Evolutionary conservation across 2,888 invertebrate genomes (phyloP), one percentile per base, ranked within the genome.

Genomic region (Cylloceria caligata): DNA sequence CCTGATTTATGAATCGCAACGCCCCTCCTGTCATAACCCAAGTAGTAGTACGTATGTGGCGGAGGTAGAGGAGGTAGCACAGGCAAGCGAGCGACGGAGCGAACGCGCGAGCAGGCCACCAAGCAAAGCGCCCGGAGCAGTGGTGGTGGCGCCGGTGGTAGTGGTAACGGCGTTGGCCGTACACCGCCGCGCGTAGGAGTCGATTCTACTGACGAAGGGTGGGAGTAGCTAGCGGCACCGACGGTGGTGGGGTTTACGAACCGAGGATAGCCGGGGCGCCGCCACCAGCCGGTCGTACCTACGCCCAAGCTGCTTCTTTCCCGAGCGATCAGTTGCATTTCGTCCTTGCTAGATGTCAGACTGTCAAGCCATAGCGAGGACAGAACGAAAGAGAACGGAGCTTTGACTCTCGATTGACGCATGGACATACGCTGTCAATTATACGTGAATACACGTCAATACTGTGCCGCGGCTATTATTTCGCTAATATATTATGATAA

Each of bases 1-100:
- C 90, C 90, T 91, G 91, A 92, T 92, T 92, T 92, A 92, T 92
- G 92, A 92, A 92, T 89, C 90, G 92, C 89, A 88, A 90, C 92
- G 92, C 92, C 92, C 90, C 89, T 89, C 88, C 89, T 92, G 92
- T 92, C 92, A 92, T 92, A 92, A 92, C 89, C 89, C 84, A 82
- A 84, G 84, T 65, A 73, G 84, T 7, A 34, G 81, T 80, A 80
- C 73, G 65, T 24, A 69, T 73, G 27, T 52, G 68, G 72, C 19
- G 42, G 71, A 49, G 67, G 62, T 74, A 78, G 78, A 64, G 74
- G 77, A 77, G 68, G 76, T 62, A 77, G 71, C 30, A 57, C 6
- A 64, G 45, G 52, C 45, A 55, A 42, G 76, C 30, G 62, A 65
- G 47, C 62, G 64, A 6, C 30, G 9, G 42, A 21, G 55, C 55